Evolutionary conservation across 2,888 invertebrate genomes (phyloP), one percentile per base, ranked within the genome.

Genomic region (Drosophila lacicola): DNA sequence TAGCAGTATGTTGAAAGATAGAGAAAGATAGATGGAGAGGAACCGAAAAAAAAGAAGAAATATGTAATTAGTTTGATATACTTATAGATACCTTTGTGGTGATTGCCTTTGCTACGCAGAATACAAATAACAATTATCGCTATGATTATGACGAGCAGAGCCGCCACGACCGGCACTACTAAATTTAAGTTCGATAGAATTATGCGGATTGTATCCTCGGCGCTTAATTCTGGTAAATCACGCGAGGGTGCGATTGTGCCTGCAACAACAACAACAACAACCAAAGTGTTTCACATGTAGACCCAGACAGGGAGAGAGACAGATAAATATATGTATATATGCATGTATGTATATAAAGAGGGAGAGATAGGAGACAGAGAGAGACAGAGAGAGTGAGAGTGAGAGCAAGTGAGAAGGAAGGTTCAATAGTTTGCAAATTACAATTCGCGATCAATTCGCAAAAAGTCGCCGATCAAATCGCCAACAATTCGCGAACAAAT

Each of bases 91-190:
- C 97, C 96, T 96, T 97, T 97, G 92, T 96, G 95, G 90, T 95
- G 95, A 92, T 95, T 95, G 93, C 96, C 95, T 93, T 96, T 96
- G 91, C 97, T 96, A 91, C 96, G 95, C 88, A 97, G 95, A 90
- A 97, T 96, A 95, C 97, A 97, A 92, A 98, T 97, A 92, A 98
- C 97, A 92, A 97, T 95, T 92, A 98, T 95, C 90, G 98, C 98
- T 93, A 98, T 96, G 93, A 98, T 96, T 93, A 98, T 96, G 93
- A 98, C 97, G 91, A 98, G 95, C 88, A 97, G 94, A 89, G 97
- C 97, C 82, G 97, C 97, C 92, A 97, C 96, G 90, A 98, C 96
- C 63, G 98, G 98, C 90, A 98, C 97, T 93, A 98, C 96, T 92
- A 98, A 95, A 94, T 97, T 97, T 92, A 98, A 95, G 93, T 98